These are phyloP conservation scores for Moxostoma hubbsi DNA, from an alignment of 2,797 vertebrate species.

Conservation along the genomic window DNA sequence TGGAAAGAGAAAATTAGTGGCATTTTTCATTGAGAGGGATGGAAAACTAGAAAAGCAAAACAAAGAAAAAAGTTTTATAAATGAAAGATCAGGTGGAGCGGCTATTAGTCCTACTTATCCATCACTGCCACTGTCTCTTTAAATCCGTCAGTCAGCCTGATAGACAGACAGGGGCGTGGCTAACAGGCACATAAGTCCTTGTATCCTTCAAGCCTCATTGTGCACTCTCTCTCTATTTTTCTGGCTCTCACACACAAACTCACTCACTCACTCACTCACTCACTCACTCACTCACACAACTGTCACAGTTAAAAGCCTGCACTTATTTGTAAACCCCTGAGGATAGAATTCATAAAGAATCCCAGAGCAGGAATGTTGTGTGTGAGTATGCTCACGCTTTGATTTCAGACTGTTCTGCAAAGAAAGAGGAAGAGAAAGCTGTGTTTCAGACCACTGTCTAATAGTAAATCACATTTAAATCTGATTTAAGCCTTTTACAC, in stretches of 20 bases:
- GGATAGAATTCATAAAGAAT: slow-evolving; percentile 50
- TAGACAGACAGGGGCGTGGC: slow-evolving; percentile 46
- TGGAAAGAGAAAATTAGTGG: slow-evolving; percentile 12
- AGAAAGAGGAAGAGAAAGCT: neutral
- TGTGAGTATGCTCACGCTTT: neutral
- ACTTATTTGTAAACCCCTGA: slow-evolving; percentile 49
- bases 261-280: neutral
- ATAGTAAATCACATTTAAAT: slow-evolving; percentile 40
- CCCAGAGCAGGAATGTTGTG: slow-evolving; percentile 20
- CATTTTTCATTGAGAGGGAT: slow-evolving; percentile 2
- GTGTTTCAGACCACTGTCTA: slow-evolving; percentile 26
- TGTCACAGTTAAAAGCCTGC: slow-evolving; percentile 48
- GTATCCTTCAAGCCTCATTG: slow-evolving; percentile 52
- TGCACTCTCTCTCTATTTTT: slow-evolving; percentile 25
- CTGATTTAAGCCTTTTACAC: slow-evolving; percentile 45
- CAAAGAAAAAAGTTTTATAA: neutral
- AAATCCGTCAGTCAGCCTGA: slow-evolving; percentile 50
- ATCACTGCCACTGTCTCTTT: slow-evolving; percentile 55
- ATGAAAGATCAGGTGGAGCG: slow-evolving; percentile 50
- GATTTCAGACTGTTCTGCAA: slow-evolving; percentile 21
- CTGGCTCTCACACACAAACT: slow-evolving; percentile 3
- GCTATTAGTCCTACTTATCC: slow-evolving; percentile 58
- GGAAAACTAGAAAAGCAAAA: too few species aligned
- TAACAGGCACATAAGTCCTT: slow-evolving; percentile 35
- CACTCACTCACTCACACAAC: slow-evolving; percentile 61